These are phyloP conservation scores for Menura novaehollandiae DNA, from an alignment of 2,113 vertebrate species.

Conservation along the genomic window DNA sequence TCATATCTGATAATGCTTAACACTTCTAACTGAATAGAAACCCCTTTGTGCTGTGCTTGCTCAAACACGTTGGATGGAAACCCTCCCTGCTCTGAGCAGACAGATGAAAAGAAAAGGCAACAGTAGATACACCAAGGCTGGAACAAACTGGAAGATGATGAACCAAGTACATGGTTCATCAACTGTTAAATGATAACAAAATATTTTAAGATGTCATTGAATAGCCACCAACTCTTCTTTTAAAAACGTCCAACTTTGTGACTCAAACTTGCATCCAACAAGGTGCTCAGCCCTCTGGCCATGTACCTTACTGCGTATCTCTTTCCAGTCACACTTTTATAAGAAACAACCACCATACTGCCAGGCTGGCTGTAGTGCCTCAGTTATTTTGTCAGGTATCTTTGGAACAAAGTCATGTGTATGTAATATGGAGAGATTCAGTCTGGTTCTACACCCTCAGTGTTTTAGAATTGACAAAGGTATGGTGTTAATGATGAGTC, in stretches of 20 bases:
- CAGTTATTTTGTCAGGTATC: not conserved
- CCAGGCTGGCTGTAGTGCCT: not conserved
- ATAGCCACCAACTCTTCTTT: not conserved
- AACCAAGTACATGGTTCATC: not conserved
- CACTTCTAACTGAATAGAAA: not conserved
- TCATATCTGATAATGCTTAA: not conserved
- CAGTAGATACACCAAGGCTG: fast-evolving
- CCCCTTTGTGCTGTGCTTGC: not conserved
- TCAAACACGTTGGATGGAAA: not conserved
- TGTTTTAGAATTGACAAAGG: not conserved
- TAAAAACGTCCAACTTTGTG: not conserved
- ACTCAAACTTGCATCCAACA: not conserved
- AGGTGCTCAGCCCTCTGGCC: not conserved
- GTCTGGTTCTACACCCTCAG: not conserved
- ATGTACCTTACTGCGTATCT: not conserved
- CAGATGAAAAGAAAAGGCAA: not conserved
- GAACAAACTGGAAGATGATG: not conserved
- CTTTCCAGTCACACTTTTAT: not conserved
- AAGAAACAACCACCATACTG: not conserved
- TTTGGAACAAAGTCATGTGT: not conserved
- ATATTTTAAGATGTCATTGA: not conserved
- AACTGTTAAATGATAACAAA: not conserved
- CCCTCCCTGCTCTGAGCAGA: not conserved
- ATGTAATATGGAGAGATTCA: not conserved
- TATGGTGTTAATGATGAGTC: not conserved